Evolutionary conservation across 2,113 vertebrate genomes (phyloP), one percentile per base, ranked within the genome.

Genomic region (Cygnus buccinator): DNA sequence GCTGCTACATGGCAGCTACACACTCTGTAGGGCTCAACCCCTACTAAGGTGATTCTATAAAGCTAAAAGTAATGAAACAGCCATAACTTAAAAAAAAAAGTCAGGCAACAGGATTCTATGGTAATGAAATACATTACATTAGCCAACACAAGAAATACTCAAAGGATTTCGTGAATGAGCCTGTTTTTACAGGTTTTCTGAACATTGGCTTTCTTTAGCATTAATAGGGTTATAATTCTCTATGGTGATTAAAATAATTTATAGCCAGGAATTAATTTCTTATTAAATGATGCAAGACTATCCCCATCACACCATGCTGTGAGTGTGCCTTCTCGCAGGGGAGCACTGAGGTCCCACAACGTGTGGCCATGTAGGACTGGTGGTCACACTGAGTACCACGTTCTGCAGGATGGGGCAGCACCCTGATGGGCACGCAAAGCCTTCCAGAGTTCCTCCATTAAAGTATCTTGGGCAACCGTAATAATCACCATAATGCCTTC

Each of bases 371-470:
- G 46, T 48, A 48, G 46, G 46, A 48, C 46, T 48, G 46, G 20
- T 22, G 20, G 46, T 48, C 46, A 48, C 18, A 15, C 1, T n/a
- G 68, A 26, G 6, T 26, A 13, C 3, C 2, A 3, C 0, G 0
- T 37, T 22, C 46, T 65, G 12, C 61, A 87, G 76, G 41, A 6
- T 3, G 8, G 61, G 28, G 28, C 37, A 55, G n/a, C 59, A 44
- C 28, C 29, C 46, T 21, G n/a, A 58, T 9, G 28, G 37, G 57
- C 70, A 62, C 23, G 3, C 9, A 10, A 26, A 85, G 10, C 63
- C 41, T 50, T 75, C 74, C 58, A 88, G 44, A 65, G 8, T 20
- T 79, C n/a, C 71, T 67, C 22, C 37, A 31, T 50, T 50, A 0
- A 63, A 58, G 37, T 6, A 37, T 22, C 76, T n/a, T 13, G 23